These are phyloP conservation scores for Naja naja DNA, from an alignment of 2,113 vertebrate species.

Conservation along the genomic window DNA sequence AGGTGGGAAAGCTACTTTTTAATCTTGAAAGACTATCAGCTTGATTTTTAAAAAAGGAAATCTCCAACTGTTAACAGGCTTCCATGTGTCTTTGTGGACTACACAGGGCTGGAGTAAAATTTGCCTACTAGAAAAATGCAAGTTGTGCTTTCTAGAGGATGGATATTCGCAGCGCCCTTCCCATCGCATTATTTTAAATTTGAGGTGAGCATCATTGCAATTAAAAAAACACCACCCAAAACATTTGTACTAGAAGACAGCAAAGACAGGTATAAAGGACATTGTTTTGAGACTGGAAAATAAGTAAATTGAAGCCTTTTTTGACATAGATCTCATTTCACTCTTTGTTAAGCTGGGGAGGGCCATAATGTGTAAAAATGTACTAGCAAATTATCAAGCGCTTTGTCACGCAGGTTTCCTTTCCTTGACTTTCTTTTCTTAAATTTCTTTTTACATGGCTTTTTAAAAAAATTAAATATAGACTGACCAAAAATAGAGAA, in stretches of 20 bases:
- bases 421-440: neutral
- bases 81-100: neutral
- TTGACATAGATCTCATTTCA: neutral
- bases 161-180: neutral
- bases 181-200: neutral
- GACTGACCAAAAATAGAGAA: neutral
- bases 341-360: neutral
- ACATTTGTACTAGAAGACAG: neutral
- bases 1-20: neutral
- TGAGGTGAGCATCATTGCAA: neutral
- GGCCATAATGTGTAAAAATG: neutral
- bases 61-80: neutral
- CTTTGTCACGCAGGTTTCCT: neutral
- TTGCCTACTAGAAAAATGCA: conserved; percentile 66
- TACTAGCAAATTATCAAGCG: neutral
- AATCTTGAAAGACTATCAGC: neutral
- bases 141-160: neutral
- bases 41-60: neutral
- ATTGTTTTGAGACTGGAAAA: neutral
- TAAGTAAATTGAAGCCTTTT: neutral
- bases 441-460: too few relatives aligned
- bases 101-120: conserved; percentile 51
- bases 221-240: neutral
- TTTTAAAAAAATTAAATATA: neutral
- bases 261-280: neutral